Base-by-base conservation (phyloP, 2,797 vertebrate genomes). In the Macropodus opercularis region DNA sequence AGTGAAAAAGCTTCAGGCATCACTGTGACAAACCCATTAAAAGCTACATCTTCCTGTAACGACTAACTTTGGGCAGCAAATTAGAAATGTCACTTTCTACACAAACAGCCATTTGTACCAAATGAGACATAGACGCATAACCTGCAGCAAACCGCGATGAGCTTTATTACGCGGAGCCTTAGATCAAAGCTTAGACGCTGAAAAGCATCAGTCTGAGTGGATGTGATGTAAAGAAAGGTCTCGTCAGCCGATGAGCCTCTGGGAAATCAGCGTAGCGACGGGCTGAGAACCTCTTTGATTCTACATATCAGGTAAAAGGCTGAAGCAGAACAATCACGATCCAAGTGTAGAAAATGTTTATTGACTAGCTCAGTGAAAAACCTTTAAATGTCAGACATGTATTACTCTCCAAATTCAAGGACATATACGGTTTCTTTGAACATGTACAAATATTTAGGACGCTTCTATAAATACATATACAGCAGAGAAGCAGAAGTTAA, bases 401-500 rank as follows among this genome's bases (percentile, higher is more conserved):
- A 10, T n/a, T n/a, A n/a, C n/a, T n/a, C n/a, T n/a, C n/a, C n/a
- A 34, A 14, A n/a, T n/a, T n/a, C n/a, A 36, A 23, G 34, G 39
- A 34, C 23, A 59, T 29, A 15, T 6, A 53, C 13, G 43, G 42
- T 47, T 44, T 57, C 4, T 56, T 68, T 36, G 26, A 71, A 77
- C 26, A 47, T 11, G 9, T 39, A 43, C 47, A 9, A 38, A 69
- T 41, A 31, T 53, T 55, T 5, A 71, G 52, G n/a, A n/a, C n/a
- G 50, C 19, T 50, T 74, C 49, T 69, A 66, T 36, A 36, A 14
- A 71, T 71, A 80, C 74, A 72, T 54, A 86, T 10, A 63, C 31
- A 80, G 69, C 43, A 83, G 79, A 70, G 78, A 86, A 85, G 73
- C n/a, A n/a, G 46, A 79, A 80, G 67, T 73, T 58, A 75, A 84